These are phyloP conservation scores for Nasonia giraulti DNA, from an alignment of 1,140 invertebrate species.

Conservation along the genomic window DNA sequence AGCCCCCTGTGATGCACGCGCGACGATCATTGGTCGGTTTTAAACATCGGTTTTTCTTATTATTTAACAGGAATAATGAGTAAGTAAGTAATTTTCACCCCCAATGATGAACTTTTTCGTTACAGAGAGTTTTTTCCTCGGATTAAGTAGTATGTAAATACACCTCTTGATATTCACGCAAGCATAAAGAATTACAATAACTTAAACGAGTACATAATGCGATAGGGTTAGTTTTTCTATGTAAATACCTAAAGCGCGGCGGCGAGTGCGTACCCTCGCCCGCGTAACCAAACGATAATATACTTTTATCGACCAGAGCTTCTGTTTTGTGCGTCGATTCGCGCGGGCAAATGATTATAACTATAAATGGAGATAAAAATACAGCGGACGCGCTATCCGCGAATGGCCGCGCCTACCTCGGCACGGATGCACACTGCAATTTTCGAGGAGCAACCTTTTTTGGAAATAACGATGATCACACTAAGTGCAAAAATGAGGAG, in stretches of 20 bases:
- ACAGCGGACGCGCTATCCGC: slow-evolving; percentile 32
- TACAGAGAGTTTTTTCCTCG: slow-evolving; percentile 74
- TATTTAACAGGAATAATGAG: slow-evolving; percentile 51
- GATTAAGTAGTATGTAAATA: slow-evolving; percentile 74
- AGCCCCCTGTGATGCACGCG: slow-evolving; percentile 59
- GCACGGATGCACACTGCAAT: neutral
- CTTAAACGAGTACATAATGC: slow-evolving; percentile 72
- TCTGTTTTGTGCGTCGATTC: slow-evolving; percentile 69
- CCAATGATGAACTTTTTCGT: slow-evolving; percentile 65
- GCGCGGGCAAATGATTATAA: slow-evolving; percentile 40
- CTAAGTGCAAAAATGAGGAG: neutral
- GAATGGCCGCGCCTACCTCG: slow-evolving; percentile 30
- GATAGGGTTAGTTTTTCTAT: slow-evolving; percentile 75
- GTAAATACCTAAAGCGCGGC: slow-evolving; percentile 74
- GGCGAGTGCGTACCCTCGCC: slow-evolving; percentile 74
- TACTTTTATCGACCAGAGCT: slow-evolving; percentile 72
- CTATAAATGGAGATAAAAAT: neutral
- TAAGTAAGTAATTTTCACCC: slow-evolving; percentile 51
- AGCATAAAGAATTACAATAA: slow-evolving; percentile 73
- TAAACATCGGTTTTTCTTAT: slow-evolving; percentile 50
- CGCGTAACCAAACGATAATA: slow-evolving; percentile 72
- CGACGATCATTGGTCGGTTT: slow-evolving; percentile 68
- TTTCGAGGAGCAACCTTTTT: neutral
- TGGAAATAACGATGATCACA: neutral
- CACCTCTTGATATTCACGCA: slow-evolving; percentile 71